Percentiles rank a stretch among this genome's conserved stretches.
Evolutionary conservation across 2,113 vertebrate genomes (phyloP).

Genomic region (Saccopteryx leptura): DNA sequence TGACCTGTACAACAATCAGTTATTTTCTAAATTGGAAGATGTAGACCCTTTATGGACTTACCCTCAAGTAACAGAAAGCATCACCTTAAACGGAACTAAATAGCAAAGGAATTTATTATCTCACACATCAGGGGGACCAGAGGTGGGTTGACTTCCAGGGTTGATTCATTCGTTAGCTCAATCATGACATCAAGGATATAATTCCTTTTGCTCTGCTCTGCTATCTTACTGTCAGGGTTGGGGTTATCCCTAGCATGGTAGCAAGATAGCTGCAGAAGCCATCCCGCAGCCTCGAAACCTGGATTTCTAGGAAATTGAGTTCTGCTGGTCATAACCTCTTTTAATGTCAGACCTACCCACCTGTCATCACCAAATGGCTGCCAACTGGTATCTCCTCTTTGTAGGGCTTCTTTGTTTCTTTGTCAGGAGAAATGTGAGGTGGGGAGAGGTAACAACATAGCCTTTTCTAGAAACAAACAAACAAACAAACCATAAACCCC

Average conservation of each 20-base stretch:
- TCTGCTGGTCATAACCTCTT: constrained; percentile 79
- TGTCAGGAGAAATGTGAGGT: background rate
- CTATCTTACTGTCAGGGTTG: background rate
- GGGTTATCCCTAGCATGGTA: background rate
- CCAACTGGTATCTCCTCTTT: background rate
- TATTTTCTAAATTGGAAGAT: constrained; percentile 24
- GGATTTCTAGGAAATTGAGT: constrained; percentile 94
- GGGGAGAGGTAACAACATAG: background rate
- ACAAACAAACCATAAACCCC: background rate
- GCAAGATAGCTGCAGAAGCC: background rate
- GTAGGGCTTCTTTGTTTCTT: background rate
- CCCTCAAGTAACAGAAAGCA: background rate
- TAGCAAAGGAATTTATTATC: background rate
- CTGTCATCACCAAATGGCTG: background rate
- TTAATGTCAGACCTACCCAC: background rate
- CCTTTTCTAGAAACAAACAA: constrained; percentile 21
- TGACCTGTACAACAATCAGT: background rate
- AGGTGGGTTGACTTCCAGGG: background rate
- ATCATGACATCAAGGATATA: background rate
- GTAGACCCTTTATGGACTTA: background rate
- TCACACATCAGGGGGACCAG: background rate
- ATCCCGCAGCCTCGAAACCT: constrained; percentile 82
- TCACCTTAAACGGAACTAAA: background rate
- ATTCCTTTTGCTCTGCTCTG: background rate
- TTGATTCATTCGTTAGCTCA: background rate